These are phyloP conservation scores for Sarcophaga rosellei DNA, from an alignment of 2,888 invertebrate species.

Conservation along the genomic window DNA sequence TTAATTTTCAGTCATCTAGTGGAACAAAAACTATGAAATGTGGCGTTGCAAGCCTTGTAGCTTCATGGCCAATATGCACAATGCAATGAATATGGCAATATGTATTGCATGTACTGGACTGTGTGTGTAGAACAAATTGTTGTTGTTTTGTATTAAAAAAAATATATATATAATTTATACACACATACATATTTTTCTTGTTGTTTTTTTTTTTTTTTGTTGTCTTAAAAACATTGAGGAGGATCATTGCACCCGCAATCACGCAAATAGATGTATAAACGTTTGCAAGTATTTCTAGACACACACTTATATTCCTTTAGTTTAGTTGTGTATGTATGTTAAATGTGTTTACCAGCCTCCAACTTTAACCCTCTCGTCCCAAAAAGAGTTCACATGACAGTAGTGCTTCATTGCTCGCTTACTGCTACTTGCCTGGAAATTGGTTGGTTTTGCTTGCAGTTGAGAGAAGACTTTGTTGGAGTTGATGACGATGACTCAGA, in stretches of 20 bases:
- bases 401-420: conserved; percentile 6
- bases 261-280: too few relatives aligned
- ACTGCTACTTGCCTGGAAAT: conserved; percentile 4
- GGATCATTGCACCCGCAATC: conserved; percentile 40
- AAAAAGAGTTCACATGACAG: neutral
- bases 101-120: conserved; percentile 3
- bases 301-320: conserved; percentile 26
- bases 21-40: too few relatives aligned
- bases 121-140: conserved; percentile 24
- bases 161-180: too few relatives aligned
- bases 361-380: neutral
- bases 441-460: conserved; percentile 22
- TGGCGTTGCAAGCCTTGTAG: neutral
- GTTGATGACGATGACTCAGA: conserved; percentile 46
- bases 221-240: conserved; percentile 12
- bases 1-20: too few relatives aligned
- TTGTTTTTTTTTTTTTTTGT: neutral
- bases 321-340: neutral
- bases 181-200: too few relatives aligned
- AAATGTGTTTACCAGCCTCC: neutral
- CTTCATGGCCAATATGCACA: neutral
- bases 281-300: neutral
- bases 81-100: neutral
- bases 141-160: too few relatives aligned
- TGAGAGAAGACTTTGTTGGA: too few relatives aligned